phyloP scores from a whole-genome alignment of 1,140 invertebrate genomes.

The Sitobion miscanthi region DNA sequence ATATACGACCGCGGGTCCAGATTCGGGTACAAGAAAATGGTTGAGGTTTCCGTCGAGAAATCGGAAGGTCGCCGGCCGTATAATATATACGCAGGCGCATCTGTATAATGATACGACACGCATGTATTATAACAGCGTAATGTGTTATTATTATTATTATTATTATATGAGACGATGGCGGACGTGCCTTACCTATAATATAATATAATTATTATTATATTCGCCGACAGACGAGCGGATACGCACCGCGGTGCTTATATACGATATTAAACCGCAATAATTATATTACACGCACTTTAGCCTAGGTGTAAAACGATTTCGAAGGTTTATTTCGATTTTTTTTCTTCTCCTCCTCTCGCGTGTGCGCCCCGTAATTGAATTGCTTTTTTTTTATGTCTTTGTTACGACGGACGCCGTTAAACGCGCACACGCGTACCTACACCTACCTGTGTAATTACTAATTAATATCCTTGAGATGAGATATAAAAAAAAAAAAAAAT shows the following conservation, averaged over 20 bases:
- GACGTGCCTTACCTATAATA: constrained; percentile 6
- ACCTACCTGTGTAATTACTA: background rate
- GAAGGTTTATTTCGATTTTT: constrained; percentile 3
- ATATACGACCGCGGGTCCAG: no score
- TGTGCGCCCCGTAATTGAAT: background rate
- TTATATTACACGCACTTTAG: constrained; percentile 8
- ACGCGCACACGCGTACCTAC: background rate
- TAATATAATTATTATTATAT: background rate
- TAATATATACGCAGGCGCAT: background rate
- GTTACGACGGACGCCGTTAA: background rate
- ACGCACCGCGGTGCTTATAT: background rate
- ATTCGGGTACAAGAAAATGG: background rate
- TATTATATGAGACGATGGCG: background rate
- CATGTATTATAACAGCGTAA: background rate
- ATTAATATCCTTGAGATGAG: constrained; percentile 7
- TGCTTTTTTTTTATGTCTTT: constrained; percentile 9
- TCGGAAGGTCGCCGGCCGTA: background rate
- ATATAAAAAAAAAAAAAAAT: background rate
- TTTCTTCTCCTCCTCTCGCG: background rate
- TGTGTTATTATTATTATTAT: background rate
- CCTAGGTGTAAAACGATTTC: constrained; percentile 1
- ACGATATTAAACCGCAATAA: background rate
- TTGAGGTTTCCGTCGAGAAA: background rate
- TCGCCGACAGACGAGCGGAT: background rate
- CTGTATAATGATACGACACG: background rate